These are phyloP conservation scores for Drosophila tsacasi DNA, from an alignment of 1,140 invertebrate genomes.

Conservation along the genomic window DNA sequence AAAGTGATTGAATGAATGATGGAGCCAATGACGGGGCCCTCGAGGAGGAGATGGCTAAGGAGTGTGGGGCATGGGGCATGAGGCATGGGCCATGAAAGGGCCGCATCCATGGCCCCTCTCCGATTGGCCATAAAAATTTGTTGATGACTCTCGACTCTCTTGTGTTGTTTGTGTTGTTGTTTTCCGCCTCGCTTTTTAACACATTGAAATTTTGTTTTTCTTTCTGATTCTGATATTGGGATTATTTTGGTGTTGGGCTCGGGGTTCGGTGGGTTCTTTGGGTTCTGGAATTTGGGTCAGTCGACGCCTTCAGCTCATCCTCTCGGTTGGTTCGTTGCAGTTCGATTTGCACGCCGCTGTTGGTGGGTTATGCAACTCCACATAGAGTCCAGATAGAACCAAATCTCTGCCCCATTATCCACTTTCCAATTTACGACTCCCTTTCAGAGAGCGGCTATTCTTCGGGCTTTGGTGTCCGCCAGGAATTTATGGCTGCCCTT, in stretches of 20 bases:
- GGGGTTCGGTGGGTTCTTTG: neutral
- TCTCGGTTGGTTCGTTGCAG: neutral
- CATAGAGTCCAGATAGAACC: conserved; percentile 1
- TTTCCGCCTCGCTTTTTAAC: conserved; percentile 59
- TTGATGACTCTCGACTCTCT: conserved; percentile 60
- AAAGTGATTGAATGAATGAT: conserved; percentile 82
- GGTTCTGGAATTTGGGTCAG: conserved; percentile 67
- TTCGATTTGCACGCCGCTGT: conserved; percentile 18
- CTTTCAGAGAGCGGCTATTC: neutral
- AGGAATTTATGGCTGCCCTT: conserved; percentile 68
- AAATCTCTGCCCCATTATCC: conserved; percentile 37
- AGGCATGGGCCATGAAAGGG: conserved; percentile 35
- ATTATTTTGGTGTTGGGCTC: neutral
- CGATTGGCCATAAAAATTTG: conserved; percentile 77
- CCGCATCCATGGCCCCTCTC: conserved; percentile 35
- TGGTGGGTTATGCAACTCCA: conserved; percentile 35
- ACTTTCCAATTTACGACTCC: conserved; percentile 31
- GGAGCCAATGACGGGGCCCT: conserved; percentile 31
- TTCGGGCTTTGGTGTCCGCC: conserved; percentile 3
- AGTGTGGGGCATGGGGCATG: conserved; percentile 1
- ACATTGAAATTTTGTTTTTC: conserved; percentile 60
- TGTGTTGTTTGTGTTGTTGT: conserved; percentile 34
- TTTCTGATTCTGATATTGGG: conserved; percentile 33
- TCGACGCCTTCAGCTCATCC: conserved; percentile 17
- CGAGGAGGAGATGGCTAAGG: neutral